These are phyloP conservation scores for Panagrolaimus sp. DNA, from an alignment of 1,140 invertebrate species.

Conservation along the genomic window DNA sequence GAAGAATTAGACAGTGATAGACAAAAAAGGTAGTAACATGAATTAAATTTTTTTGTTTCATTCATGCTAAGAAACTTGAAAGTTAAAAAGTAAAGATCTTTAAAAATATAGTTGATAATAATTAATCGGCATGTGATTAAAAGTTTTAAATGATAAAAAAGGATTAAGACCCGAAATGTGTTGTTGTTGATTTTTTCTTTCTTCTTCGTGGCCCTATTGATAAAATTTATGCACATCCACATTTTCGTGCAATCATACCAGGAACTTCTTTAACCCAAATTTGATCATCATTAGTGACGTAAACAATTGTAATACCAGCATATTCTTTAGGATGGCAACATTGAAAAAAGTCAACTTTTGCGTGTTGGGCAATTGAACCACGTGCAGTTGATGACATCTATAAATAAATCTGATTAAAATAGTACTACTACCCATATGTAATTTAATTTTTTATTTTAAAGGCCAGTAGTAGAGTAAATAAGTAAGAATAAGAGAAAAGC, in stretches of 20 bases:
- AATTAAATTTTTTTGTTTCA: no score
- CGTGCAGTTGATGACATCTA: slow-evolving; percentile 2
- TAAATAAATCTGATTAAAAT: slow-evolving; percentile 8
- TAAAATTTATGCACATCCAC: slow-evolving; percentile 44
- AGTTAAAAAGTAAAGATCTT: no score
- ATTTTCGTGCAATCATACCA: slow-evolving; percentile 47
- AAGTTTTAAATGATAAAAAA: no score
- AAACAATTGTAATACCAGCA: slow-evolving; percentile 42
- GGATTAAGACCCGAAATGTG: no score
- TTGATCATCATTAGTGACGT: slow-evolving; percentile 43
- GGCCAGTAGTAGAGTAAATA: neutral
- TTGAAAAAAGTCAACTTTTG: slow-evolving; percentile 31
- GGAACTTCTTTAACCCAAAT: slow-evolving; percentile 40
- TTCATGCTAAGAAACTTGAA: no score
- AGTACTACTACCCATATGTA: no score
- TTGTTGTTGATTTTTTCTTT: no score
- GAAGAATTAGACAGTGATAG: no score
- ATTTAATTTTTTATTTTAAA: neutral
- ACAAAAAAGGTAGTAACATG: no score
- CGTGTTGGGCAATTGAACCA: slow-evolving; percentile 17
- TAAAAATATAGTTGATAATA: no score
- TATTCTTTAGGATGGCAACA: slow-evolving; percentile 53
- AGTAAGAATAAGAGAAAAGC: no score
- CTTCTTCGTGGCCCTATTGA: neutral
- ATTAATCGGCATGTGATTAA: no score